Percentiles rank a stretch among this genome's conserved stretches.
These are phyloP conservation scores for Cryptotermes secundus DNA, from an alignment of 1,140 invertebrate genomes.

Conservation along the genomic window DNA sequence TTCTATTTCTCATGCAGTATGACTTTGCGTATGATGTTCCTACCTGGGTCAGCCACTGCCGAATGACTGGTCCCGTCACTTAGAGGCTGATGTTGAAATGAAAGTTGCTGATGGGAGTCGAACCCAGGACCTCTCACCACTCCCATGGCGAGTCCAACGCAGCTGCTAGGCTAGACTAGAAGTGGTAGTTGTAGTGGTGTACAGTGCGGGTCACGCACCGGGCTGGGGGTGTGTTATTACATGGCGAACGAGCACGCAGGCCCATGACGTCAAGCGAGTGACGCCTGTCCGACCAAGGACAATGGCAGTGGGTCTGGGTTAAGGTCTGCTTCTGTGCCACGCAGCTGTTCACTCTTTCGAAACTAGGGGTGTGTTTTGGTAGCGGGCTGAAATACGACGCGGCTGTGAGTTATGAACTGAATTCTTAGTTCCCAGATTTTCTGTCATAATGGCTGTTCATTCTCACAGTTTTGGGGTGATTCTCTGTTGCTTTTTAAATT, in stretches of 20 bases:
- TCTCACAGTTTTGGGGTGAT: too few species aligned
- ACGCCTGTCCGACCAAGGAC: neutral
- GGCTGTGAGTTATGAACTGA: too few species aligned
- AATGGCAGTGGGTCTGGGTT: conserved; percentile 15
- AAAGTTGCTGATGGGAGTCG: neutral
- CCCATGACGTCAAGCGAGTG: conserved; percentile 10
- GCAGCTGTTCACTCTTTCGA: too few species aligned
- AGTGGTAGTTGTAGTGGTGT: neutral
- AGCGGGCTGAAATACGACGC: too few species aligned
- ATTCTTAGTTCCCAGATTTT: too few species aligned
- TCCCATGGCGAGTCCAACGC: conserved; percentile 46
- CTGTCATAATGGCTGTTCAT: too few species aligned
- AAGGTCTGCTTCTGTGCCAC: neutral
- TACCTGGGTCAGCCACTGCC: neutral
- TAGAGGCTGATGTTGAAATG: neutral
- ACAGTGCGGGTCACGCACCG: conserved; percentile 24
- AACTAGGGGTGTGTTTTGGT: too few species aligned
- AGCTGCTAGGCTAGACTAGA: neutral
- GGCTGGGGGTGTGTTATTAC: neutral
- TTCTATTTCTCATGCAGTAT: neutral
- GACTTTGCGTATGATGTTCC: neutral
- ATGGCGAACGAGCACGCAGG: conserved; percentile 11
- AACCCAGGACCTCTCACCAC: conserved; percentile 45
- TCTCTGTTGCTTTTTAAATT: too few species aligned
- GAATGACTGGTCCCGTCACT: neutral